Conservation (phyloP, 2,113 vertebrate species). For the Macquaria australasica region DNA sequence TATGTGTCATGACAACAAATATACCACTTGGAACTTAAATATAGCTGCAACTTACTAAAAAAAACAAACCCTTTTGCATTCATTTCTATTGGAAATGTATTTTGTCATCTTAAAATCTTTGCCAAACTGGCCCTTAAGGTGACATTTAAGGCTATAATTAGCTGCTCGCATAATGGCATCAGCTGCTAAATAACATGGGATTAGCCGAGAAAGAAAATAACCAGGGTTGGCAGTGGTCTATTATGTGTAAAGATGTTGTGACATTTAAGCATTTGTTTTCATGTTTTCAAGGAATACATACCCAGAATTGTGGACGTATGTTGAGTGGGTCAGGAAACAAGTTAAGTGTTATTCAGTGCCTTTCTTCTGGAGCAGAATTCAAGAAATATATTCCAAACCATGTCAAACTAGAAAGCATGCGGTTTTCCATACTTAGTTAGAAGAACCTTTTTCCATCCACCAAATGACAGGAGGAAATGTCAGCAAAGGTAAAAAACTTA, state of each 20-base stretch:
- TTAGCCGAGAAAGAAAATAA: neutral
- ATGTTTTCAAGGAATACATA: neutral
- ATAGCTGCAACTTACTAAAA: neutral
- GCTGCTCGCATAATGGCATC: neutral
- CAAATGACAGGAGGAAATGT: slow-evolving; percentile 36
- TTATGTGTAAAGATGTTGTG: slow-evolving; percentile 19
- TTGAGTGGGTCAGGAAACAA: neutral
- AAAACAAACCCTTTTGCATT: neutral
- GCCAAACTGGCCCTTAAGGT: neutral
- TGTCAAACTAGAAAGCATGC: neutral
- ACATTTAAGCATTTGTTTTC: slow-evolving; percentile 7
- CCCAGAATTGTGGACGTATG: neutral
- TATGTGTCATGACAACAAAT: slow-evolving; percentile 3
- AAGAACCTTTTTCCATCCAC: neutral
- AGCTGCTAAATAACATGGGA: slow-evolving; percentile 25
- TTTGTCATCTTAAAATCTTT: slow-evolving; percentile 10
- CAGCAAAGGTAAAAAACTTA: slow-evolving; percentile 14
- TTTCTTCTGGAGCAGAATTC: neutral
- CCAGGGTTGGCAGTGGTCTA: neutral
- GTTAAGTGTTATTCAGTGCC: neutral
- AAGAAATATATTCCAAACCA: neutral
- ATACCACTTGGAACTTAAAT: neutral
- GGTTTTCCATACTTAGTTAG: neutral
- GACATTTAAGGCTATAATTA: slow-evolving; percentile 21
- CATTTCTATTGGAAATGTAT: neutral